Evolutionary conservation across 2,888 invertebrate genomes (phyloP).

Genomic region (Muscina levida): DNA sequence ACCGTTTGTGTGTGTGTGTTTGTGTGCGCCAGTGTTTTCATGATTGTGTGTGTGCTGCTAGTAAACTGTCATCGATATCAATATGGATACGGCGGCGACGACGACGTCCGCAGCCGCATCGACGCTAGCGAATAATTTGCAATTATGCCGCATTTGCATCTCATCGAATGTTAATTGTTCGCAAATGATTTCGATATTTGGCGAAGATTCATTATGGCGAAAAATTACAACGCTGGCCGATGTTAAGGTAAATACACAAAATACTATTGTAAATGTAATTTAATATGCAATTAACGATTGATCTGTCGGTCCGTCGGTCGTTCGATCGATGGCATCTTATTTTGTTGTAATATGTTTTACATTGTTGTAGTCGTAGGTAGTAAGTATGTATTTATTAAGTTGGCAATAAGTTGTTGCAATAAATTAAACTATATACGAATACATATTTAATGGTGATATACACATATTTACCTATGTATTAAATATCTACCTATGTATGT

Average conservation of each 20-base stretch:
- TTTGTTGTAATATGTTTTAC: too few species aligned
- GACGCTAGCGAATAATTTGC: slow-evolving; percentile 66
- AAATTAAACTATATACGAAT: too few species aligned
- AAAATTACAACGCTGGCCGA: slow-evolving; percentile 79
- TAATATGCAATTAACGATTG: slow-evolving; percentile 22
- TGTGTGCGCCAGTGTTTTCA: slow-evolving; percentile 4
- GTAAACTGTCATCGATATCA: slow-evolving; percentile 61
- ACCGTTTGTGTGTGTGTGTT: background rate
- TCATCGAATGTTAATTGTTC: slow-evolving; percentile 73
- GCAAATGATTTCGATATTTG: slow-evolving; percentile 79
- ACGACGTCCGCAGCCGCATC: slow-evolving; percentile 50
- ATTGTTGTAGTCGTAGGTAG: too few species aligned
- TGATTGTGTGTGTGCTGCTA: slow-evolving; percentile 35
- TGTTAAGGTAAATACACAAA: slow-evolving; percentile 74
- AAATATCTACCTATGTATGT: too few species aligned
- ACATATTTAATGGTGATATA: too few species aligned
- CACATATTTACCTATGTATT: too few species aligned
- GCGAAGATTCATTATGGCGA: slow-evolving; percentile 78
- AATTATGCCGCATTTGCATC: slow-evolving; percentile 79
- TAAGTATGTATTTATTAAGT: too few species aligned
- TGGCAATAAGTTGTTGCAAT: too few species aligned
- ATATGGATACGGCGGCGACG: slow-evolving; percentile 69
- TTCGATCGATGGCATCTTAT: too few species aligned
- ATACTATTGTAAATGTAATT: background rate
- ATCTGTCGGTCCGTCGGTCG: background rate